Base-by-base conservation (phyloP, 2,888 invertebrate genomes). In the Pyrochroa serraticornis region DNA sequence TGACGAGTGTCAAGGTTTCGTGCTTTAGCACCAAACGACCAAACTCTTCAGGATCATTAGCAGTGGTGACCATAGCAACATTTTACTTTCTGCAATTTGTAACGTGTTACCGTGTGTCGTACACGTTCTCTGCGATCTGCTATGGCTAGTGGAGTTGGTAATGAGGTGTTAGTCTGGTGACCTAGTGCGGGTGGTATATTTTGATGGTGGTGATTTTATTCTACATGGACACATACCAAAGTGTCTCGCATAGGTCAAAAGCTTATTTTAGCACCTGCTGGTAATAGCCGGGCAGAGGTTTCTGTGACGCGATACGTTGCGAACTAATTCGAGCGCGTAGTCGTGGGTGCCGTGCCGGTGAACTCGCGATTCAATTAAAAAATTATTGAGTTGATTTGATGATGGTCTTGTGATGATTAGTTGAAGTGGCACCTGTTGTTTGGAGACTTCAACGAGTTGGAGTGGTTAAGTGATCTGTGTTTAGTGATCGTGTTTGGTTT, bases 261-360 rank as follows among this genome's bases (percentile, higher is more conserved):
- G 73, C 73, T 75, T 77, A 77, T 77, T 77, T 77, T 77, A 77
- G 77, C 76, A 77, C 76, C 76, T 77, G 74, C 54, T 48, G 14
- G 36, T 55, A 66, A 63, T 64, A 67, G 60, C 64, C 57, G 60
- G 62, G 64, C 63, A 63, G 59, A 64, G 63, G 50, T 62, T 59
- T 59, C 53, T 58, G 56, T 60, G 63, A 58, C 64, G 68, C 62
- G 64, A 63, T 61, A 56, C 52, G 62, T 64, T 60, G 64, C 63
- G 62, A 62, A 67, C 64, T 66, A 64, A 67, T 64, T 67, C 63
- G 61, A 66, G 64, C 65, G 60, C 62, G 56, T 58, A 42, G 47
- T 56, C 62, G 64, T 64, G 60, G 60, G 64, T 63, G 62, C 62
- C 60, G 58, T 55, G 55, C 49, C 55, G 60, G 49, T 61, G 61